These are phyloP conservation scores for Semicossyphus pulcher DNA, from an alignment of 2,113 vertebrate genomes.

Conservation along the genomic window DNA sequence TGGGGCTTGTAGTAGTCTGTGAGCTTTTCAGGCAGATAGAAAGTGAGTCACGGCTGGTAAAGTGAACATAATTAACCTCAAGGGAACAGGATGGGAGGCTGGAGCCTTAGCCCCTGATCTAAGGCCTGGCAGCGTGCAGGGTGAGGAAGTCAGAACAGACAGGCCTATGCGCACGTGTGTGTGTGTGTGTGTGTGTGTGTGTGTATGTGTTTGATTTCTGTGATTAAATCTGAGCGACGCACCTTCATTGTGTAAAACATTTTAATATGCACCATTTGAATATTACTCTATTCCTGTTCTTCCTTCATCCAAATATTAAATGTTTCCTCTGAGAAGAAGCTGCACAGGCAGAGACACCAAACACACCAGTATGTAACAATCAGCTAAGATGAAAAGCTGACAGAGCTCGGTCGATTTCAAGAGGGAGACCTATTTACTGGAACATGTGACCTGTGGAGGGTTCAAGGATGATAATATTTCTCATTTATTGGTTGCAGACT, in stretches of 20 bases:
- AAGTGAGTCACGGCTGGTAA: constrained; percentile 75
- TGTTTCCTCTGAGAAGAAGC: background rate
- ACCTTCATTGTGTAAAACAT: background rate
- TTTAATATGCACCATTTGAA: background rate
- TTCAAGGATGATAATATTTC: background rate
- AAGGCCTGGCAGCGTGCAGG: constrained; percentile 43
- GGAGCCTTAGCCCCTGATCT: constrained; percentile 62
- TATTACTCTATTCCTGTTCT: too few relatives aligned
- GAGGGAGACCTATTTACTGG: background rate
- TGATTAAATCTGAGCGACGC: background rate
- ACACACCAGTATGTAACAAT: background rate
- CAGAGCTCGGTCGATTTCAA: background rate
- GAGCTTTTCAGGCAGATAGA: constrained; percentile 57
- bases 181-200: constrained; percentile 8
- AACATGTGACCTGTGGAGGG: background rate
- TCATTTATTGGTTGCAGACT: too few relatives aligned
- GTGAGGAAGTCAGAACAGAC: constrained; percentile 34
- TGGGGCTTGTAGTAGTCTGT: constrained; percentile 39
- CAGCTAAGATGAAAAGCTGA: constrained; percentile 6
- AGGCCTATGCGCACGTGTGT: background rate
- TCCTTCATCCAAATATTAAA: too few relatives aligned
- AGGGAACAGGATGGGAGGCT: constrained; percentile 71
- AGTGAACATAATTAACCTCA: constrained; percentile 83
- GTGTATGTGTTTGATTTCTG: background rate
- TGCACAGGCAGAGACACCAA: background rate